Evolutionary conservation across 2,797 vertebrate species (phyloP).

Genomic region (Ptychobarbus kaznakovi): DNA sequence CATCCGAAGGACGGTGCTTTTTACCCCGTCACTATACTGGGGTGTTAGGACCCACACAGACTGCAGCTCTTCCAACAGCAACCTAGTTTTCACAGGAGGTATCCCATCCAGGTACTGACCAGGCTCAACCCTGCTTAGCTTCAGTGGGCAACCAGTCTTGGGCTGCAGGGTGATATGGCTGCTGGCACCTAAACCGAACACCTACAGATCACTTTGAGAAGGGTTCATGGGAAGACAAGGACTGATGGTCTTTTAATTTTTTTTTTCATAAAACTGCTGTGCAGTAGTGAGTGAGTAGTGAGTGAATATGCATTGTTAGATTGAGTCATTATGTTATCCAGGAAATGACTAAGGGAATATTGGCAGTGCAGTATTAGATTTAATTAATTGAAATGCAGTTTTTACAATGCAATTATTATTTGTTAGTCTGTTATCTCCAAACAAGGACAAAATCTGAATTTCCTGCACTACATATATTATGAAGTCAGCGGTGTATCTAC

Average conservation of each 20-base stretch:
- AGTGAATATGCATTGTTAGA: neutral
- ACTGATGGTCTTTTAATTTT: neutral
- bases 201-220: neutral
- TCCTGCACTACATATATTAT: neutral
- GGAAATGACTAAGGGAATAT: neutral
- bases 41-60: too few species aligned
- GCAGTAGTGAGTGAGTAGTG: too few species aligned
- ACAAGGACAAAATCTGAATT: neutral
- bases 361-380: neutral
- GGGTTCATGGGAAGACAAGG: neutral
- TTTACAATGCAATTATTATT: neutral
- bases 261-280: neutral
- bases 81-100: too few species aligned
- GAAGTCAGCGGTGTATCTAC: neutral
- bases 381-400: neutral
- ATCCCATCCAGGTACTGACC: too few species aligned
- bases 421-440: neutral
- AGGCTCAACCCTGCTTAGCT: too few species aligned
- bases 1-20: too few species aligned
- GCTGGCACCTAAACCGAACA: neutral
- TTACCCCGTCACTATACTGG: too few species aligned
- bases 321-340: neutral
- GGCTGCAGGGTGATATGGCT: too few species aligned
- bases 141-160: too few species aligned
- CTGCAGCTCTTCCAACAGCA: too few species aligned